Evolutionary conservation across 1,140 invertebrate genomes (phyloP).

Genomic region (Caenorhabditis brenneri): DNA sequence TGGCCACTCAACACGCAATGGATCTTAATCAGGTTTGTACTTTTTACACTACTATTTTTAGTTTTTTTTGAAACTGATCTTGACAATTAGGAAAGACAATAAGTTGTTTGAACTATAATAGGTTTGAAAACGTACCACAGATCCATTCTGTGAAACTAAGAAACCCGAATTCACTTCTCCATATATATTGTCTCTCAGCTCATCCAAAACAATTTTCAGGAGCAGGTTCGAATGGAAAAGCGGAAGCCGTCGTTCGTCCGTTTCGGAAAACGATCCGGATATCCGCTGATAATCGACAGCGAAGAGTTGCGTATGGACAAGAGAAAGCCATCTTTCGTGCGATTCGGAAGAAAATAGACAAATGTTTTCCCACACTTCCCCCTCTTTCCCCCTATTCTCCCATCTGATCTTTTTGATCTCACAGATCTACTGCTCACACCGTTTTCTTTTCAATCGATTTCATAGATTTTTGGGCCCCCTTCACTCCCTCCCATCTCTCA

Average conservation of each 20-base stretch:
- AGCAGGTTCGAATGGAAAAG: constrained; percentile 45
- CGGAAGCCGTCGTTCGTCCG: constrained; percentile 53
- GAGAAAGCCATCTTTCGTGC: constrained; percentile 31
- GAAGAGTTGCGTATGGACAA: constrained; percentile 32
- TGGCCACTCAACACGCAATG: background rate
- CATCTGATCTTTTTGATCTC: background rate
- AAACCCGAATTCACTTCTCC: too few relatives aligned
- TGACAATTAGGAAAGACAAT: too few relatives aligned
- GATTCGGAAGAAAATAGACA: constrained; percentile 33
- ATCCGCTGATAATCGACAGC: constrained; percentile 1
- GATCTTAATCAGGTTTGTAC: background rate
- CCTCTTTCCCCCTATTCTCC: background rate
- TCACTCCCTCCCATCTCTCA: background rate
- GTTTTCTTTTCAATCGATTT: background rate
- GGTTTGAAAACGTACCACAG: too few relatives aligned
- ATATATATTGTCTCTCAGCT: too few relatives aligned
- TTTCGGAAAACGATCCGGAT: constrained; percentile 49
- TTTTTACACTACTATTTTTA: background rate
- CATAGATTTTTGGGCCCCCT: background rate
- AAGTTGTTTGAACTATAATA: too few relatives aligned
- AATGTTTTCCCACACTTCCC: background rate
- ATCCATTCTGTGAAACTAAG: too few relatives aligned
- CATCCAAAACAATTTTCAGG: background rate
- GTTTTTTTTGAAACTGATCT: too few relatives aligned
- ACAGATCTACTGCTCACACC: background rate